Evolutionary conservation across 2,113 vertebrate genomes (phyloP).

Genomic region (Phylloscopus trochiloides): DNA sequence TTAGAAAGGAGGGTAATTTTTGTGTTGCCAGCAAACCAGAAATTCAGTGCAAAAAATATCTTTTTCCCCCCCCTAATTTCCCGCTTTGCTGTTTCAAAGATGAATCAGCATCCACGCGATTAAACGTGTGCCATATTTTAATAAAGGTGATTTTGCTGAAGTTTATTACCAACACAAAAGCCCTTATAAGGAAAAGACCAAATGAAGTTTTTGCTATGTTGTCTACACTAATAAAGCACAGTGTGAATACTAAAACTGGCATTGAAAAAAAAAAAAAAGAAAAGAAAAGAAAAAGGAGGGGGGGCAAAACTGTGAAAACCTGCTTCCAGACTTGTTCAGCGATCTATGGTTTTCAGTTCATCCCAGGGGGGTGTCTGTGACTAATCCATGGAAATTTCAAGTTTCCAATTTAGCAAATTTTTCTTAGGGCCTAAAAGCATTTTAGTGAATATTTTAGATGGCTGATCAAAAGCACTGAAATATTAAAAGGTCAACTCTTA

Average conservation of each 20-base stretch:
- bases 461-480: background rate
- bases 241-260: background rate
- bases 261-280: background rate
- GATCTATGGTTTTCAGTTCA: background rate
- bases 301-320: background rate
- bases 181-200: background rate
- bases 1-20: background rate
- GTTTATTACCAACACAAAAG: background rate
- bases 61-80: background rate
- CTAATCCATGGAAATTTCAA: background rate
- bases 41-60: background rate
- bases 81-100: background rate
- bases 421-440: background rate
- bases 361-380: background rate
- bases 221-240: background rate
- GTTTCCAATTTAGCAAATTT: conserved; percentile 18
- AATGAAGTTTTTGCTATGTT: background rate
- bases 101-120: fast-evolving
- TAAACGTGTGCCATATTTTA: background rate
- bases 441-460: background rate
- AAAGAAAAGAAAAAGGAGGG: too few species aligned
- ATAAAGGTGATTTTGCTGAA: background rate
- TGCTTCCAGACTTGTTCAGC: background rate
- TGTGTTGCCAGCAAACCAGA: background rate
- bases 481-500: background rate